Evolutionary conservation across 2,888 invertebrate species (phyloP).

Genomic region (Heliconius ismenius): DNA sequence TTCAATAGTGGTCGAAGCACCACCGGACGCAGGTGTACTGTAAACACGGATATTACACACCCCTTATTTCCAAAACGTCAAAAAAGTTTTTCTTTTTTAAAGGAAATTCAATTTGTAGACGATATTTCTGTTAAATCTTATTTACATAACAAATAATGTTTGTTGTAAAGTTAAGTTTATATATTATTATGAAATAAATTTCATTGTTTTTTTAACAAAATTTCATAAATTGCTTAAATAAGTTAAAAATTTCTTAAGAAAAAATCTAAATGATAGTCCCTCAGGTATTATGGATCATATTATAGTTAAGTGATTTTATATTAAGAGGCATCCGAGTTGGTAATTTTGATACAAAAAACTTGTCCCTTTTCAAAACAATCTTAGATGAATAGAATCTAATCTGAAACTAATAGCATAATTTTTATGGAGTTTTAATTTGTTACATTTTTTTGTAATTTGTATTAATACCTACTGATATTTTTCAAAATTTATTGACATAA

Average conservation of each 20-base stretch:
- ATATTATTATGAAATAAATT: too few species aligned
- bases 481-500: not conserved
- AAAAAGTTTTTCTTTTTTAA: conserved; percentile 41
- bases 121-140: conserved; percentile 43
- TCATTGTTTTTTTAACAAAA: not conserved
- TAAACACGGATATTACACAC: conserved; percentile 63
- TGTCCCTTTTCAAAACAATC: conserved; percentile 61
- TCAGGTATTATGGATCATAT: conserved; percentile 52
- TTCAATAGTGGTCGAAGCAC: conserved; percentile 63
- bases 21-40: conserved; percentile 76
- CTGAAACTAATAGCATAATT: conserved; percentile 73
- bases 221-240: not conserved
- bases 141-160: not conserved
- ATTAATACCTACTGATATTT: not conserved
- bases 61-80: conserved; percentile 58
- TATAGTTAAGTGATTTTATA: conserved; percentile 59
- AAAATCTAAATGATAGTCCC: conserved; percentile 47
- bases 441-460: not conserved
- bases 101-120: conserved; percentile 42
- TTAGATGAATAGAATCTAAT: conserved; percentile 60
- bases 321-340: conserved; percentile 56
- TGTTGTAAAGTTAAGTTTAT: too few species aligned
- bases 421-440: conserved; percentile 51
- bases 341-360: conserved; percentile 55
- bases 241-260: conserved; percentile 22